phyloP scores from a whole-genome alignment of 2,797 vertebrate genomes.

The Ptychobarbus kaznakovi region DNA sequence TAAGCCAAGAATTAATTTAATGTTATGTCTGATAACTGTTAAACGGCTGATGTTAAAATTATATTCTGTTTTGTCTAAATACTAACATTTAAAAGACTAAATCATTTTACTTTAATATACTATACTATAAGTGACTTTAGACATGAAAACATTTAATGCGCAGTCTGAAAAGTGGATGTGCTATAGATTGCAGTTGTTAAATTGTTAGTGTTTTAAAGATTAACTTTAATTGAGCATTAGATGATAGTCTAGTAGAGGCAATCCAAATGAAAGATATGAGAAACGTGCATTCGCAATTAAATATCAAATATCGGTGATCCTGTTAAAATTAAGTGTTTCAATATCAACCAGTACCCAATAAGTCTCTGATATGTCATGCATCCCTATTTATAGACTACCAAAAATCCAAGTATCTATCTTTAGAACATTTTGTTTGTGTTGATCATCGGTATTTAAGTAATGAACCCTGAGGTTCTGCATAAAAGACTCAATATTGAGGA shows the following conservation, averaged over 20 bases:
- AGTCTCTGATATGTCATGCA: background rate
- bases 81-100: background rate
- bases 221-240: background rate
- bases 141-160: background rate
- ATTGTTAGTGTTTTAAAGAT: background rate
- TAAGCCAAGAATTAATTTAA: background rate
- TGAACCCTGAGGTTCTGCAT: background rate
- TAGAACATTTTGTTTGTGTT: background rate
- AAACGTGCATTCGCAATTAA: background rate
- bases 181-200: background rate
- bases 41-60: background rate
- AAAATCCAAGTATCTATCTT: background rate
- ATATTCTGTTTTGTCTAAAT: background rate
- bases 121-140: background rate
- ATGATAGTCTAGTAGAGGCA: background rate
- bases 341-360: background rate
- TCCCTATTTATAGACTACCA: background rate
- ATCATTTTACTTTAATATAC: background rate
- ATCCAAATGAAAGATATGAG: background rate
- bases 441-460: slow-evolving; percentile 15
- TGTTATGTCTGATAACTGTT: background rate
- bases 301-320: background rate
- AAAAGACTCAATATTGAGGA: background rate
- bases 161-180: background rate
- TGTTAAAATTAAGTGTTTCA: background rate